A percentile compares a stretch with the other conserved stretches of the same genome.
Conservation (phyloP, 2,888 invertebrate genomes). For the Ormyrus nitidulus region DNA sequence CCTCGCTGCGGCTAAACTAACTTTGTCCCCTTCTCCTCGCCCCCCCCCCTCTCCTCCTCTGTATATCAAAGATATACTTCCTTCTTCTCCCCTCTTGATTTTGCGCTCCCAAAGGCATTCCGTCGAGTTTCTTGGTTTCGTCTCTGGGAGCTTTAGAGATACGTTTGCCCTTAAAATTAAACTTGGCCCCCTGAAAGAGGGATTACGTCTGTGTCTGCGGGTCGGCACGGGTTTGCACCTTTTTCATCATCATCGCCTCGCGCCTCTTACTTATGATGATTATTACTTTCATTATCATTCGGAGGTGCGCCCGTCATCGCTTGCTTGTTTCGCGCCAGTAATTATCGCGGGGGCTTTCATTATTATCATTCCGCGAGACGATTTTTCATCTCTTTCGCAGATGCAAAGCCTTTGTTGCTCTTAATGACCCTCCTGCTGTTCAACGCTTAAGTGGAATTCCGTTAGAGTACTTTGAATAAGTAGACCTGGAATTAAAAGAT, state of each 20-base stretch:
- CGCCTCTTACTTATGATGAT: neutral
- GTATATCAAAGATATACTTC: conserved; percentile 45
- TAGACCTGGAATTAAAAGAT: no score
- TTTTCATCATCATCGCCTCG: conserved; percentile 18
- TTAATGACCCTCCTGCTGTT: no score
- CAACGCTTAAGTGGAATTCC: no score
- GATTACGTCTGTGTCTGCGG: neutral
- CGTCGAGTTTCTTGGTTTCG: neutral
- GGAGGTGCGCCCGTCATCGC: neutral
- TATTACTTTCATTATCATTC: conserved; percentile 31
- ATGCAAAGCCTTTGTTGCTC: neutral
- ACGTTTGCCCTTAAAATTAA: conserved; percentile 24
- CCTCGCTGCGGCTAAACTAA: conserved; percentile 39
- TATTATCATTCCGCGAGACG: neutral
- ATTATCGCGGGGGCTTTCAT: no score
- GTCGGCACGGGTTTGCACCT: neutral
- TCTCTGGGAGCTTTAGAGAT: neutral
- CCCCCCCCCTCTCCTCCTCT: neutral
- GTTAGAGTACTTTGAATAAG: no score
- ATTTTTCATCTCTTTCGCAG: neutral
- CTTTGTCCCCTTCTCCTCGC: conserved; percentile 23
- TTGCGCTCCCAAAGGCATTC: conserved; percentile 31
- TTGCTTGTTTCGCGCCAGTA: neutral
- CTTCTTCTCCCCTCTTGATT: conserved; percentile 13
- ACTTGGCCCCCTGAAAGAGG: neutral